Percentiles rank a stretch among this genome's conserved stretches.
Conservation (phyloP, 2,113 vertebrate species). For the Microcebus tavaratra region DNA sequence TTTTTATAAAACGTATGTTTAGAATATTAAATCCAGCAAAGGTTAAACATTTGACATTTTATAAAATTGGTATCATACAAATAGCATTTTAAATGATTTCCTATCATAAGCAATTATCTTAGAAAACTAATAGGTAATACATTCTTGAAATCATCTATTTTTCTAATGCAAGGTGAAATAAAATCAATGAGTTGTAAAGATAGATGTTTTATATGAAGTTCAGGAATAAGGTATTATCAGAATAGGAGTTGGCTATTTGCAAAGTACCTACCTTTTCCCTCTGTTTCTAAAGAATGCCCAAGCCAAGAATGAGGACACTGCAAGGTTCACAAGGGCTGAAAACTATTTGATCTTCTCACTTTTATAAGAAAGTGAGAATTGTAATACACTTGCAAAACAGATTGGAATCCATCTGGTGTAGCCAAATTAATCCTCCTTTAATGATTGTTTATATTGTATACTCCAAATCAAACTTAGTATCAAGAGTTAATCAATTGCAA, state of each 20-base stretch:
- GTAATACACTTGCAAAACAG: slow-evolving; percentile 68
- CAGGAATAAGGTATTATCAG: background rate
- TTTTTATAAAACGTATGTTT: slow-evolving; percentile 1
- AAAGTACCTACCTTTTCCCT: background rate
- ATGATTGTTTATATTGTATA: slow-evolving; percentile 74
- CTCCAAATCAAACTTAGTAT: slow-evolving; percentile 69
- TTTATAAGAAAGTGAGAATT: slow-evolving; percentile 66
- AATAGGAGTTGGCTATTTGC: background rate
- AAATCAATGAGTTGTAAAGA: background rate
- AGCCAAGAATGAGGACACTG: background rate
- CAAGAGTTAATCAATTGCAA: slow-evolving; percentile 72
- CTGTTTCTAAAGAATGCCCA: background rate
- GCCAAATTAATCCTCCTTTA: slow-evolving; percentile 76
- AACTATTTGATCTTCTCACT: slow-evolving; percentile 17
- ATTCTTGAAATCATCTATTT: background rate
- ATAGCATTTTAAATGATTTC: background rate
- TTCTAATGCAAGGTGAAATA: background rate
- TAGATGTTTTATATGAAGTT: background rate
- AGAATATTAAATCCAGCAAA: background rate
- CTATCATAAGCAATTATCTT: background rate
- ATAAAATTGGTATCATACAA: background rate
- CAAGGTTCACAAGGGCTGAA: slow-evolving; percentile 33
- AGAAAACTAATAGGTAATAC: background rate
- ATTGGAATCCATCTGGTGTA: slow-evolving; percentile 77
- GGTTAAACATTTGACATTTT: background rate